Percentiles rank a stretch among this genome's conserved stretches.
These are phyloP conservation scores for Epinotia brunnichana DNA, from an alignment of 2,888 invertebrate species.

Conservation along the genomic window DNA sequence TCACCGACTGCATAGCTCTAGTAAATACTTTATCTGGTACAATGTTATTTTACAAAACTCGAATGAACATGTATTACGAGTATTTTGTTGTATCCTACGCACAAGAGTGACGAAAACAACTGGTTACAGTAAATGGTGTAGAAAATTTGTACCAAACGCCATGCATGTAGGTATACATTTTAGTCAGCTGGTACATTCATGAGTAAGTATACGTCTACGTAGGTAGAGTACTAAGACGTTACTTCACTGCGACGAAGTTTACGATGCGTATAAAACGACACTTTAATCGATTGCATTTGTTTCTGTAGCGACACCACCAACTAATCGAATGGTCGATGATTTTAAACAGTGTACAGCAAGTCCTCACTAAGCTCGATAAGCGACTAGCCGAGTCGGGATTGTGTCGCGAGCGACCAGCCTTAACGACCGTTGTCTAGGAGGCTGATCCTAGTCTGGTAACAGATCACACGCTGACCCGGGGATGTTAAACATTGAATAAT, in stretches of 20 bases:
- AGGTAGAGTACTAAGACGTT: neutral
- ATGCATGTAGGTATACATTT: neutral
- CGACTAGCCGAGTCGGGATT: neutral
- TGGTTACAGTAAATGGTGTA: neutral
- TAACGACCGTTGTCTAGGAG: constrained; percentile 14
- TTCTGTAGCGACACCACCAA: neutral
- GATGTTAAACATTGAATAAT: constrained; percentile 42
- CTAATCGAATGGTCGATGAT: constrained; percentile 19
- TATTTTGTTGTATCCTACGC: neutral
- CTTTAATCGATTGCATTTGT: neutral
- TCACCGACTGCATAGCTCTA: neutral
- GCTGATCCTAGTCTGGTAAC: constrained; percentile 24
- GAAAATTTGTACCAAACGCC: neutral
- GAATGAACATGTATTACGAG: too few species aligned
- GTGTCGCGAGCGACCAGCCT: constrained; percentile 15
- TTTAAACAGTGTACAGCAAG: constrained; percentile 21
- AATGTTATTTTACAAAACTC: neutral
- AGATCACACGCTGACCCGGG: constrained; percentile 32
- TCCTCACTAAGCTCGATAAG: constrained; percentile 18
- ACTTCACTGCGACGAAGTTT: neutral
- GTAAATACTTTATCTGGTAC: neutral
- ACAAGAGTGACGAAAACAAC: neutral
- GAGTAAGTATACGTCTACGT: neutral
- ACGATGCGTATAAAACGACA: neutral
- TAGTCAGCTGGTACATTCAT: too few species aligned